Evolutionary conservation across 2,888 invertebrate species (phyloP).

Genomic region (Phalera bucephala): DNA sequence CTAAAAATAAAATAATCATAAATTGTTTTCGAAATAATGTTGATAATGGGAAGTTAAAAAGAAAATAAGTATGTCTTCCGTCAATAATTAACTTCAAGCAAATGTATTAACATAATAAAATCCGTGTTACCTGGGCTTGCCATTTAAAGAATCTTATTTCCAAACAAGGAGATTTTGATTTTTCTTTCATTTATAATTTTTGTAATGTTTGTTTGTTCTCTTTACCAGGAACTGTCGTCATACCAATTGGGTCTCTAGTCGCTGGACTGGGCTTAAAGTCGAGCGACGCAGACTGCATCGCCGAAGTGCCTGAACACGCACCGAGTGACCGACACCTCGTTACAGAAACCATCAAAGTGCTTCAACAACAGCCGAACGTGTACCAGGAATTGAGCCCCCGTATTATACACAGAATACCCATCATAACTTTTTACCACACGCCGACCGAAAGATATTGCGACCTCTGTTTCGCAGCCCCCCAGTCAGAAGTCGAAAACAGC

Average conservation of each 20-base stretch:
- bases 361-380: conserved; percentile 6
- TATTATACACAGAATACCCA: neutral
- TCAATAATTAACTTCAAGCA: no score
- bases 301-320: conserved; percentile 4
- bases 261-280: conserved; percentile 11
- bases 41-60: no score
- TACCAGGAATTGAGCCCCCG: conserved; percentile 1
- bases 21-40: no score
- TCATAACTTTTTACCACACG: conserved; percentile 3
- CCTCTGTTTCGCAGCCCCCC: conserved; percentile 7
- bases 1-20: no score
- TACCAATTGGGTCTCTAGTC: conserved; percentile 12
- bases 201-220: no score
- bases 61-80: no score
- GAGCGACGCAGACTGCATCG: conserved; percentile 20
- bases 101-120: no score
- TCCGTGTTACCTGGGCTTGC: no score
- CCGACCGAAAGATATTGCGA: conserved; percentile 8
- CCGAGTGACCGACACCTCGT: neutral
- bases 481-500: conserved; percentile 3
- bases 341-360: neutral
- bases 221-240: conserved; percentile 13
- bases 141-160: no score
- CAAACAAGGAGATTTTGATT: no score
- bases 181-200: no score